phyloP scores from a whole-genome alignment of 1,140 invertebrate genomes.

The Camponotus pennsylvanicus region DNA sequence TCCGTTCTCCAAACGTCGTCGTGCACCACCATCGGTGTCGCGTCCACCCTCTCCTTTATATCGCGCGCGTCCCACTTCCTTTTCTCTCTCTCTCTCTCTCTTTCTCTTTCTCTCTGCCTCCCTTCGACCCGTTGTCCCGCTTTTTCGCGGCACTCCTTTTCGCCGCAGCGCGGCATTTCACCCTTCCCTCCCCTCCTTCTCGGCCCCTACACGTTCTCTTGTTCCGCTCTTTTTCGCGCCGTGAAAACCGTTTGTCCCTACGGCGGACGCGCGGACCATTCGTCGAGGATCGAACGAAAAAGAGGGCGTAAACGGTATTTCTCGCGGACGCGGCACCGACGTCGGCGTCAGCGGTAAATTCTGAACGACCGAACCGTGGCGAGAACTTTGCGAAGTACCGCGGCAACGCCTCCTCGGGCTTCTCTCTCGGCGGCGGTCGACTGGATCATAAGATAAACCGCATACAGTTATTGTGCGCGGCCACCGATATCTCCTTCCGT shows the following conservation, averaged over 20 bases:
- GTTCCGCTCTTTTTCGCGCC: conserved; percentile 55
- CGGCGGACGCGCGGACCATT: conserved; percentile 58
- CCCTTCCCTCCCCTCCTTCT: neutral
- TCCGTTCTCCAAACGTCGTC: conserved; percentile 45
- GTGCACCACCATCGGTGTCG: conserved; percentile 5
- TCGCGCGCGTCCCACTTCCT: conserved; percentile 49
- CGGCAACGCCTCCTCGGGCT: conserved; percentile 41
- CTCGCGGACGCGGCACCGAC: conserved; percentile 45
- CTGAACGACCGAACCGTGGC: conserved; percentile 41
- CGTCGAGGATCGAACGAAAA: conserved; percentile 67
- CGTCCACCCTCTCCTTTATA: conserved; percentile 49
- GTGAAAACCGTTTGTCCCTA: conserved; percentile 68
- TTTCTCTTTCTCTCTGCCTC: conserved; percentile 12
- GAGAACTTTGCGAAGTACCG: conserved; percentile 54
- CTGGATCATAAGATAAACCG: conserved; percentile 47
- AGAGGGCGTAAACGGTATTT: conserved; percentile 49
- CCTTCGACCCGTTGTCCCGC: conserved; percentile 32
- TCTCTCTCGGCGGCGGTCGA: conserved; percentile 10
- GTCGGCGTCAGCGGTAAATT: conserved; percentile 69
- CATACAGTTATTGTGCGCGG: conserved; percentile 23
- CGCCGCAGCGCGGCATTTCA: conserved; percentile 6
- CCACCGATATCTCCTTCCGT: neutral
- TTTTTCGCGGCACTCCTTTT: conserved; percentile 50
- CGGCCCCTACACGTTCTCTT: neutral
- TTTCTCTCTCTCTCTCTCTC: conserved; percentile 53